These are phyloP conservation scores for Adelges cooleyi DNA, from an alignment of 1,140 invertebrate genomes.

Conservation along the genomic window DNA sequence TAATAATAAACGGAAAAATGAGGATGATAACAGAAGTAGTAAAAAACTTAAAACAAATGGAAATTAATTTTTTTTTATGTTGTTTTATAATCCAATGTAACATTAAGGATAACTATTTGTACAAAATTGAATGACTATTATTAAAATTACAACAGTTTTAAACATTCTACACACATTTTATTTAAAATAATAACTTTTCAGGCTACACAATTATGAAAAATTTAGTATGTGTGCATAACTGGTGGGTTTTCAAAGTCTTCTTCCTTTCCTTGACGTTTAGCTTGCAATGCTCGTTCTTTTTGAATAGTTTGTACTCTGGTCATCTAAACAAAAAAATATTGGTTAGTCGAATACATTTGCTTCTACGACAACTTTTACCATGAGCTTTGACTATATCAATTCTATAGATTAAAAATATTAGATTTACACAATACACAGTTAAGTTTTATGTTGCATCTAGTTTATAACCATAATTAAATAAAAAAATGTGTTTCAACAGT, in stretches of 20 bases:
- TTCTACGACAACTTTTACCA: no score
- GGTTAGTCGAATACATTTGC: no score
- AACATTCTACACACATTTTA: neutral
- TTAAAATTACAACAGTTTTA: constrained; percentile 8
- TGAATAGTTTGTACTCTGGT: neutral
- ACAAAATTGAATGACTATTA: neutral
- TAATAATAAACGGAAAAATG: neutral
- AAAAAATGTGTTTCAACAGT: no score
- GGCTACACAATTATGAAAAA: neutral
- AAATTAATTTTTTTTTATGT: neutral
- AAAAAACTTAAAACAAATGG: constrained; percentile 3
- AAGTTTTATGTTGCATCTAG: no score
- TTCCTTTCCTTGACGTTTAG: neutral
- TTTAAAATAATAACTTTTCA: neutral
- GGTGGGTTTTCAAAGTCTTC: constrained; percentile 3
- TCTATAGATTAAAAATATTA: no score
- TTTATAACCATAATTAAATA: no score
- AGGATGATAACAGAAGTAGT: neutral
- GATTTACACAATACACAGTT: no score
- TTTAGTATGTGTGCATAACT: constrained; percentile 5
- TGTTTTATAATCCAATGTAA: neutral
- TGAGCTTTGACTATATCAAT: no score
- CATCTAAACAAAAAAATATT: neutral
- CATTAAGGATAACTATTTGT: neutral
- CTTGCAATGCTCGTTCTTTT: neutral